A percentile compares a stretch with the other conserved stretches of the same genome.
Evolutionary conservation across 2,113 vertebrate genomes (phyloP).

Genomic region (Hemicordylus capensis): DNA sequence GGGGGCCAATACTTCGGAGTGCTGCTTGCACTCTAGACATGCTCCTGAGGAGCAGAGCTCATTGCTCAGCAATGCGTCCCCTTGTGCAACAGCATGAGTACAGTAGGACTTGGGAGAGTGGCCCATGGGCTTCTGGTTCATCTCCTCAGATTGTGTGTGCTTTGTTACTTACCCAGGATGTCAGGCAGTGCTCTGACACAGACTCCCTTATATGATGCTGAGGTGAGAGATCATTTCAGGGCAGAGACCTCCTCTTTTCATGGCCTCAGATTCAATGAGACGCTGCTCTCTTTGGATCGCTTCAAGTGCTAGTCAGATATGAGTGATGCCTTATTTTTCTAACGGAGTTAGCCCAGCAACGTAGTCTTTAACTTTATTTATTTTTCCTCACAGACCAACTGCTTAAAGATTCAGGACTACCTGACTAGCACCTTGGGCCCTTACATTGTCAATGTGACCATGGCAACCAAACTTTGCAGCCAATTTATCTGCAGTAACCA

Average conservation of each 20-base stretch:
- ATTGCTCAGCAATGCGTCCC: no score
- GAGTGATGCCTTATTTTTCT: background rate
- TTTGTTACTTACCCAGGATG: no score
- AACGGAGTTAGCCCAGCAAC: background rate
- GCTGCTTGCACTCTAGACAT: no score
- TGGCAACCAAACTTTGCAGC: slow-evolving; percentile 79
- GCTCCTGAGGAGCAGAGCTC: no score
- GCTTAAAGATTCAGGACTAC: slow-evolving; percentile 74
- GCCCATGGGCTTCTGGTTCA: no score
- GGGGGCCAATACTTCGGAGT: no score
- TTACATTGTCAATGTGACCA: slow-evolving; percentile 83
- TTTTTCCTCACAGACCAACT: slow-evolving; percentile 65
- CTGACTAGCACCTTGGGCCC: slow-evolving; percentile 73
- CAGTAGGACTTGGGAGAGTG: no score
- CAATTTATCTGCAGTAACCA: slow-evolving; percentile 63
- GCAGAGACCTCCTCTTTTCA: background rate
- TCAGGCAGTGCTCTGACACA: background rate
- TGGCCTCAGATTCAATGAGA: background rate
- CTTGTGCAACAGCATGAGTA: no score
- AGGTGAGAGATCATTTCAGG: background rate
- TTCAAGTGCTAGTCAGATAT: background rate
- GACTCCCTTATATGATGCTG: background rate
- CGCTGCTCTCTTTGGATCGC: background rate
- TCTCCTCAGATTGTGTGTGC: no score
- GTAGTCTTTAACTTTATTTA: background rate